phyloP scores from a whole-genome alignment of 1,140 invertebrate genomes.

The Colletes latitarsis region DNA sequence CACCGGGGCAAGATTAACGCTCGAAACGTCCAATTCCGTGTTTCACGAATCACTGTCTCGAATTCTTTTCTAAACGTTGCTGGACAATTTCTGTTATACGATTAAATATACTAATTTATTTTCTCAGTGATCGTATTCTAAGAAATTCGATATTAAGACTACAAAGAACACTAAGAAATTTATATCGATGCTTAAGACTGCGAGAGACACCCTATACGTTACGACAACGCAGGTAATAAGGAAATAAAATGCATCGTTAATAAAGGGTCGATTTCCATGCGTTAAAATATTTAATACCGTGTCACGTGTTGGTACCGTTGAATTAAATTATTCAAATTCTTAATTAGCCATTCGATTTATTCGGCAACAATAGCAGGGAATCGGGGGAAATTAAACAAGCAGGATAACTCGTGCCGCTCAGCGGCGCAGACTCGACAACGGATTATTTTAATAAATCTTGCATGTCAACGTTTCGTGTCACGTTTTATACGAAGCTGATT shows the following conservation, averaged over 20 bases:
- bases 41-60: too few species aligned
- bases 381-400: background rate
- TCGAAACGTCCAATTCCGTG: background rate
- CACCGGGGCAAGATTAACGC: constrained; percentile 3
- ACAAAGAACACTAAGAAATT: too few species aligned
- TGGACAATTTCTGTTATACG: too few species aligned
- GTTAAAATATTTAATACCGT: background rate
- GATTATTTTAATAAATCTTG: background rate
- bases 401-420: background rate
- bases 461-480: background rate
- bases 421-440: background rate
- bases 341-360: constrained; percentile 26
- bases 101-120: too few species aligned
- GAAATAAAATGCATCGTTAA: constrained; percentile 3
- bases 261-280: background rate
- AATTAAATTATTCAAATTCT: constrained; percentile 17
- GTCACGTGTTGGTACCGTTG: background rate
- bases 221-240: background rate
- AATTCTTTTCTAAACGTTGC: too few species aligned
- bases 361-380: constrained; percentile 4
- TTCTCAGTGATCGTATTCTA: too few species aligned
- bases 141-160: too few species aligned
- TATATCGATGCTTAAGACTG: too few species aligned
- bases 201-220: too few species aligned
- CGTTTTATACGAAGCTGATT: background rate